Base-by-base conservation (phyloP, 2,113 vertebrate species). In the Butorides virescens region DNA sequence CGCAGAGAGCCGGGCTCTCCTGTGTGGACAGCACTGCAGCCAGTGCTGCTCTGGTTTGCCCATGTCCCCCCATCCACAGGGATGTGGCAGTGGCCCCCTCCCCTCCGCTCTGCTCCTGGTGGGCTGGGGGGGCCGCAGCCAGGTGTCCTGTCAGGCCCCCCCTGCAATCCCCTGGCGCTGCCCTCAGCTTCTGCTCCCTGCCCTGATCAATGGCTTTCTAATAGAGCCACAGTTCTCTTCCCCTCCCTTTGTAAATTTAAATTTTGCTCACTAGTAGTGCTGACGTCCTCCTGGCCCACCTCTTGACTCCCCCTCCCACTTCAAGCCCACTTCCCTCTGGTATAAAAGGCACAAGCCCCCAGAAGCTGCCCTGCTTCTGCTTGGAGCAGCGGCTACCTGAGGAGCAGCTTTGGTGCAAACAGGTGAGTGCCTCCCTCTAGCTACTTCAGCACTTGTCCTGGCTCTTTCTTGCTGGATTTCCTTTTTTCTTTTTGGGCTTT, bases 221-320 rank as follows among this genome's bases (percentile, higher is more conserved):
- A 71, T 15, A 65, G 74, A 88, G 75, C 67, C 77, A 82, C 83
- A 2, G 2, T 77, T 85, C 49, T 63, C 70, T 65, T 75, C 74
- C 46, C 84, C 93, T 94, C 74, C 90, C 94, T 87, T 53, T 44
- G 56, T 61, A 83, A 65, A 95, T 95, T 96, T 86, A 91, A 95
- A 94, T 95, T 67, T 65, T 90, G 77, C 88, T 91, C 67, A 39
- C 88, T 39, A 46, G 63, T 76, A 53, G 62, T 92, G 95, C 87
- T 97, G 97, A 96, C 95, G 95, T 97, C 52, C 91, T 89, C 76
- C 78, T 88, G 92, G 83, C 88, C 89, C 91, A 95, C 93, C 93
- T 95, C 95, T 91, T 85, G 88, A 63, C 89, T 95, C 86, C 96
- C 87, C 77, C 49, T 9, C n/a, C 89, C 19, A 29, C 92, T 94